Evolutionary conservation across 1,140 invertebrate species (phyloP).

Genomic region (Globodera rostochiensis): DNA sequence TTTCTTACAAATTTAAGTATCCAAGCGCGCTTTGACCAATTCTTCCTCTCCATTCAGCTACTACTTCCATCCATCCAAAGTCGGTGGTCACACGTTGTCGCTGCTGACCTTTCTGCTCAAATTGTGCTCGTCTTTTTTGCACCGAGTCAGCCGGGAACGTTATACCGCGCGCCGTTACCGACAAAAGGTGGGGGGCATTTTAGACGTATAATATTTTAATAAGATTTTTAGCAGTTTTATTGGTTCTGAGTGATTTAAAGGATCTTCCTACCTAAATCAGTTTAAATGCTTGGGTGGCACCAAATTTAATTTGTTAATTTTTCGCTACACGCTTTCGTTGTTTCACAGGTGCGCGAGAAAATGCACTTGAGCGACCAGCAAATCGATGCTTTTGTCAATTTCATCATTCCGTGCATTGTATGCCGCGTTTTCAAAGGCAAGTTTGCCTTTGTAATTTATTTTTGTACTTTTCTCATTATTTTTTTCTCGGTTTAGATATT

Average conservation of each 20-base stretch:
- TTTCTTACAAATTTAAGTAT: constrained; percentile 68
- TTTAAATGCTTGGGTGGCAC: background rate
- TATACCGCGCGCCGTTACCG: constrained; percentile 45
- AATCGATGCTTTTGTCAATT: constrained; percentile 79
- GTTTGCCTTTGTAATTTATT: background rate
- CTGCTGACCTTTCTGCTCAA: constrained; percentile 49
- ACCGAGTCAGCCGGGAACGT: constrained; percentile 56
- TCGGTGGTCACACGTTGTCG: constrained; percentile 70
- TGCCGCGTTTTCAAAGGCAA: constrained; percentile 77
- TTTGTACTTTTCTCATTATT: background rate
- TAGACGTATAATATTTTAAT: no score
- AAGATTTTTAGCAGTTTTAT: no score
- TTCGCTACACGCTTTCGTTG: constrained; percentile 22
- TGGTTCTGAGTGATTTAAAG: no score
- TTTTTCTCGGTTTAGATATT: background rate
- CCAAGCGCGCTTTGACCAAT: constrained; percentile 77
- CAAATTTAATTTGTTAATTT: constrained; percentile 19
- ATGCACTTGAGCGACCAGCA: no score
- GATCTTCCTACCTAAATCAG: no score
- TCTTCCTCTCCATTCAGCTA: constrained; percentile 83
- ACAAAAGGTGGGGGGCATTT: constrained; percentile 55
- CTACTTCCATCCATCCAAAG: constrained; percentile 86
- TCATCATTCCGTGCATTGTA: constrained; percentile 74
- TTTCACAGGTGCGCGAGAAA: constrained; percentile 75
- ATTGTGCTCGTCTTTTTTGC: constrained; percentile 41